Evolutionary conservation across 2,888 invertebrate genomes (phyloP).

Genomic region (Synanthedon andrenaeformis): DNA sequence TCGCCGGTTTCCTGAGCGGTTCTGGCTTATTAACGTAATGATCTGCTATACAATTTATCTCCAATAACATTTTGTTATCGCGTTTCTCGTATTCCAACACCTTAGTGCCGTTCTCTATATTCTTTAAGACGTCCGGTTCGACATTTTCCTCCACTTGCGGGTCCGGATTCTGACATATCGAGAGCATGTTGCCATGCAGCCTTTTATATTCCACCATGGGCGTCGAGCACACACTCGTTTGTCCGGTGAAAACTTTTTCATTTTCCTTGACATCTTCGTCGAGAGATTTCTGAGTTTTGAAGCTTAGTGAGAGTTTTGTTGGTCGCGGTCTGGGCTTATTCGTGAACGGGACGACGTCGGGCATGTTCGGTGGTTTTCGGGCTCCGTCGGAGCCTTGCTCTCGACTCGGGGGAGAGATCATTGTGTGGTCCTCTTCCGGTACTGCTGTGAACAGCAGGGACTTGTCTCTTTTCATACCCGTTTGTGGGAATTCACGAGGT

Average conservation of each 20-base stretch:
- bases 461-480: slow-evolving; percentile 80
- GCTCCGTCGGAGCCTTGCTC: slow-evolving; percentile 28
- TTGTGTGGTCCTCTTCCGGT: slow-evolving; percentile 78
- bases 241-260: slow-evolving; percentile 72
- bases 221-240: slow-evolving; percentile 82
- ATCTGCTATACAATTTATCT: slow-evolving; percentile 55
- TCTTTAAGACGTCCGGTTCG: slow-evolving; percentile 50
- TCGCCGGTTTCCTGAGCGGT: slow-evolving; percentile 59
- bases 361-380: slow-evolving; percentile 44
- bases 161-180: slow-evolving; percentile 78
- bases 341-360: slow-evolving; percentile 64
- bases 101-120: slow-evolving; percentile 42
- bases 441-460: slow-evolving; percentile 86
- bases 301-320: slow-evolving; percentile 69
- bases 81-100: slow-evolving; percentile 41
- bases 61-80: slow-evolving; percentile 44
- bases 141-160: slow-evolving; percentile 53
- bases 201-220: slow-evolving; percentile 83
- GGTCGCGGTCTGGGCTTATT: slow-evolving; percentile 65
- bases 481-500: slow-evolving; percentile 55
- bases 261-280: slow-evolving; percentile 69
- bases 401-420: slow-evolving; percentile 56
- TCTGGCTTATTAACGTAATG: slow-evolving; percentile 63
- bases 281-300: slow-evolving; percentile 67
- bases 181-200: slow-evolving; percentile 77